Evolutionary conservation across 2,113 vertebrate genomes (phyloP).

Genomic region (Aptenodytes patagonicus): DNA sequence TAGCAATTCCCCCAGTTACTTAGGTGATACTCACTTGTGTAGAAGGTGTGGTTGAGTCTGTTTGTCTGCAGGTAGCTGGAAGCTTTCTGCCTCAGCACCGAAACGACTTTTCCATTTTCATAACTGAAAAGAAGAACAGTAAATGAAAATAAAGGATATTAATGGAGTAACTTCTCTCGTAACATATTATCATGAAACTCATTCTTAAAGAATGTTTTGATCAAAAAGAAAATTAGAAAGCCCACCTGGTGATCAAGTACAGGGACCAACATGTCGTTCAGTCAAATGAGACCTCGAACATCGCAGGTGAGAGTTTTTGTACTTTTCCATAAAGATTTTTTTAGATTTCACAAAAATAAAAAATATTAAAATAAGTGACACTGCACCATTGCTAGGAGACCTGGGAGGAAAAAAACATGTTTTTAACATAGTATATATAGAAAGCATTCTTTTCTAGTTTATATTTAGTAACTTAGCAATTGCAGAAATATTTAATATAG

Average conservation of each 20-base stretch:
- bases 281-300: constrained; percentile 56
- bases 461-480: not conserved
- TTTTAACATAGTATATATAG: not conserved
- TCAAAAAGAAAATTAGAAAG: constrained; percentile 24
- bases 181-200: not conserved
- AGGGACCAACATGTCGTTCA: constrained; percentile 36
- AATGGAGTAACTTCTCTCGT: not conserved
- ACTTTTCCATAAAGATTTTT: not conserved
- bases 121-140: not conserved
- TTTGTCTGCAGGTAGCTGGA: not conserved
- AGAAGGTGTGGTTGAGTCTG: constrained; percentile 17
- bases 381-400: not conserved
- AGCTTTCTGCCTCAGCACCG: not conserved
- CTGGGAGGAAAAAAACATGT: rapidly evolving
- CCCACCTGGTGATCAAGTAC: not conserved
- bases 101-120: not conserved
- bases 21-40: constrained; percentile 33
- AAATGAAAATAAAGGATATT: constrained; percentile 22
- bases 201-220: constrained; percentile 31
- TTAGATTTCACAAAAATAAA: not conserved
- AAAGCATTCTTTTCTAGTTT: not conserved
- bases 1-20: constrained; percentile 26
- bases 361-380: not conserved
- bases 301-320: constrained; percentile 72
- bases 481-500: not conserved